phyloP scores from a whole-genome alignment of 2,888 invertebrate genomes.

The Scaptodrosophila latifasciaeformis region DNA sequence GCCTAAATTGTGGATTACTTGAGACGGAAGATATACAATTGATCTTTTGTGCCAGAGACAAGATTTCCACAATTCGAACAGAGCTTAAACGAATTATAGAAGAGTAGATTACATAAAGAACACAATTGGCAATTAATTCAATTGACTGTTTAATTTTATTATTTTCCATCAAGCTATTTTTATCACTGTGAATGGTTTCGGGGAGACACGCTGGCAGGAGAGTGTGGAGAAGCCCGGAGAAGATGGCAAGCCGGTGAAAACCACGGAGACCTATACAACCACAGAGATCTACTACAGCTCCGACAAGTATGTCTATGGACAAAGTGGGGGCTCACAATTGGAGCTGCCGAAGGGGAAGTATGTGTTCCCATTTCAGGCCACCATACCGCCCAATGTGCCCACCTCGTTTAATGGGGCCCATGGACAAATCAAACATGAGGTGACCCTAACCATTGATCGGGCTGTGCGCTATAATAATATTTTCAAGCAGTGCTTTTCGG shows the following conservation, averaged over 20 bases:
- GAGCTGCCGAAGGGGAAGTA: constrained; percentile 82
- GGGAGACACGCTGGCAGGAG: constrained; percentile 74
- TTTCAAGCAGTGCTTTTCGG: constrained; percentile 86
- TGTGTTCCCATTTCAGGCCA: constrained; percentile 85
- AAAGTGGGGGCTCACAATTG: constrained; percentile 79
- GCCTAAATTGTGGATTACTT: too few species aligned
- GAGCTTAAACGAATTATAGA: too few species aligned
- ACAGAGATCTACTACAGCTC: constrained; percentile 71
- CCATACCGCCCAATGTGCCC: constrained; percentile 79
- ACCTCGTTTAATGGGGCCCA: constrained; percentile 85
- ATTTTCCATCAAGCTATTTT: constrained; percentile 72
- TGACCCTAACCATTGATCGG: constrained; percentile 85
- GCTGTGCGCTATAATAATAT: constrained; percentile 91
- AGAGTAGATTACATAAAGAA: too few species aligned
- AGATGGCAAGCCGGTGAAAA: constrained; percentile 67
- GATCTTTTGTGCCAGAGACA: too few species aligned
- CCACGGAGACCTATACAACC: constrained; percentile 66
- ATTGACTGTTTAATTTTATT: too few species aligned
- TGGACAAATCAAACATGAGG: constrained; percentile 86
- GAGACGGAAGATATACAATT: too few species aligned
- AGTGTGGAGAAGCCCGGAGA: constrained; percentile 62
- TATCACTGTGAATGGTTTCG: constrained; percentile 71
- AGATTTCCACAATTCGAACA: too few species aligned
- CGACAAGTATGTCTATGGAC: constrained; percentile 72
- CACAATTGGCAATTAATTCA: constrained; percentile 34